These are phyloP conservation scores for Thalassaphorura encarpata DNA, from an alignment of 1,140 invertebrate species.

Conservation along the genomic window DNA sequence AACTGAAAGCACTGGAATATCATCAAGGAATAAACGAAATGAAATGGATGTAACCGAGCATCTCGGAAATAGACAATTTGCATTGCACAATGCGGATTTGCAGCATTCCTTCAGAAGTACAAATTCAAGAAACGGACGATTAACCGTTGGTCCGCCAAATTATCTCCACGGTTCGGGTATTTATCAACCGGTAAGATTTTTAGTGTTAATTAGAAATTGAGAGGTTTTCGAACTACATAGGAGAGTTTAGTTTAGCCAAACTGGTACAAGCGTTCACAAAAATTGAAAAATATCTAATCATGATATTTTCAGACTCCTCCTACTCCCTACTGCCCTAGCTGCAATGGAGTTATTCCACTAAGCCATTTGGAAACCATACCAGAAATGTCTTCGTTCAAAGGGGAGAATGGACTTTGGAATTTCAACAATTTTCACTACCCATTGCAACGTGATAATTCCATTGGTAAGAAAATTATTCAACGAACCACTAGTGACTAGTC, in stretches of 20 bases:
- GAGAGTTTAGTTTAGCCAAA: neutral
- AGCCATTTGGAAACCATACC: slow-evolving; percentile 15
- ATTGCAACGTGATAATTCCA: slow-evolving; percentile 22
- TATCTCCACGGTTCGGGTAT: no score
- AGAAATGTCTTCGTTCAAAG: slow-evolving; percentile 3
- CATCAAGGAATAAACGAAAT: neutral
- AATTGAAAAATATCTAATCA: neutral
- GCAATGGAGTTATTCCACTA: slow-evolving; percentile 26
- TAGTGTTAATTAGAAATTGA: no score
- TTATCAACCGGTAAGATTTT: neutral
- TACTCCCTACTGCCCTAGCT: slow-evolving; percentile 20
- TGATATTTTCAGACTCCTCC: neutral
- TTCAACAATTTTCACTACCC: slow-evolving; percentile 14
- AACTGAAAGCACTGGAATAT: neutral
- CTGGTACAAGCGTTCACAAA: neutral
- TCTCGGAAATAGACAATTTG: neutral
- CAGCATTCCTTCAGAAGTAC: neutral
- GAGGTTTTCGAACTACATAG: neutral
- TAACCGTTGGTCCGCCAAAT: neutral
- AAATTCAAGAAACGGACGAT: neutral
- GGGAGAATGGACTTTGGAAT: slow-evolving; percentile 22
- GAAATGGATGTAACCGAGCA: neutral
- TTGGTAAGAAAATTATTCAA: slow-evolving; percentile 12
- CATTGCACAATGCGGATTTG: neutral
- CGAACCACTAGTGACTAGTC: no score